Base-by-base conservation (phyloP, 92 coral and sea anemone genomes). In the Bergia sp. region DNA sequence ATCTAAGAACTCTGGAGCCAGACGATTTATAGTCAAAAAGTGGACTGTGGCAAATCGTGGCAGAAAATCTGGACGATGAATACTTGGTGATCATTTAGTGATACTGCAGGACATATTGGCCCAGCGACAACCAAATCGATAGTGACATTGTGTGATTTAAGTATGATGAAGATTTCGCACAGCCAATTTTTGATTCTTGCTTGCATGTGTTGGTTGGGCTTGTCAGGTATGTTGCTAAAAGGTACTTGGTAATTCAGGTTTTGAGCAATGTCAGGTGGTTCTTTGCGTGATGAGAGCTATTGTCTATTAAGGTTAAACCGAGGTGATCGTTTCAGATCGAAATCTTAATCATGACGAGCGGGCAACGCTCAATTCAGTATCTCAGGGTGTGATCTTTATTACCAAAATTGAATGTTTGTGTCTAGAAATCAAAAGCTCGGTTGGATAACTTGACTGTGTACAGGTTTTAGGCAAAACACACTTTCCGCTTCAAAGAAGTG, bases 211-310 rank as follows among this genome's bases (percentile, higher is more conserved):
- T 77, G 37, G 81, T 11, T 43, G 20, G 4, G 37, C 10, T 41
- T 77, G 58, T 21, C 81, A 77, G 81, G 81, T 77, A 77, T 21
- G 80, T 76, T 77, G 58, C 13, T 53, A 53, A 53, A 75, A 12
- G 5, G 15, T 37, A 77, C 7, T 16, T 37, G 0, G 37, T 18
- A 5, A 2, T 42, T 5, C 3, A 18, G 58, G 3, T n/a, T 20
- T 77, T 42, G 29, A 21, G 38, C 11, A 20, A n/a, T 43, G 38
- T 29, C 29, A 29, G 29, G 29, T 29, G 29, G 29, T 29, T 29
- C 29, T 29, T 29, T 41, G 58, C 55, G 0, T 77, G 45, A 37
- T 2, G 13, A 43, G 58, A 77, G 21, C 42, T 41, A 15, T 40
- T 67, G 9, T 29, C 29, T 29, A 29, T 29, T 29, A 29, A 29